Conservation (phyloP, 2,888 invertebrate species). For the Mesorhabditis belari region DNA sequence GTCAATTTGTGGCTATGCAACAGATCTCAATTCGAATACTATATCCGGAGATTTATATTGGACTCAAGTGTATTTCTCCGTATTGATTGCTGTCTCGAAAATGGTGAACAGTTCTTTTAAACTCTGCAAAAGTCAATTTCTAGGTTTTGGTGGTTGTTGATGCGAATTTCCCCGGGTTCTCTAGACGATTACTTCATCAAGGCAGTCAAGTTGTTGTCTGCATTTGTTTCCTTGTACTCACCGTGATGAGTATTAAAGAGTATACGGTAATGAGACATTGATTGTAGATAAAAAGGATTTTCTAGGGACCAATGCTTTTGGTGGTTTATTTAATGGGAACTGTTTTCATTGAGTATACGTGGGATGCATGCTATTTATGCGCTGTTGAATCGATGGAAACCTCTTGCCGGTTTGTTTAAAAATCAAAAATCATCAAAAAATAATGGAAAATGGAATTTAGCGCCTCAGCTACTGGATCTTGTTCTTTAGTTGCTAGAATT, state of each 20-base stretch:
- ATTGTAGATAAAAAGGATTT: too few species aligned
- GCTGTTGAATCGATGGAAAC: conserved; percentile 49
- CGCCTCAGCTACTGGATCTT: conserved; percentile 45
- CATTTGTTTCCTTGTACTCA: conserved; percentile 43
- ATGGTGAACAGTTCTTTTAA: conserved; percentile 17
- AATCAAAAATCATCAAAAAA: not conserved
- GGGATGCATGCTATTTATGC: conserved; percentile 51
- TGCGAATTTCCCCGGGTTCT: conserved; percentile 39
- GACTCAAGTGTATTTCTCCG: conserved; percentile 49
- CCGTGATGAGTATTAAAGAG: conserved; percentile 33
- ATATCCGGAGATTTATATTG: conserved; percentile 46
- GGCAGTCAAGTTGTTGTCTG: conserved; percentile 43
- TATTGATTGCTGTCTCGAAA: conserved; percentile 48
- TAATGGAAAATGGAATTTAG: conserved; percentile 16
- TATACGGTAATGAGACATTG: conserved; percentile 30
- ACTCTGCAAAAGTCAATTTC: not conserved
- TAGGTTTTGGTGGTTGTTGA: conserved; percentile 44
- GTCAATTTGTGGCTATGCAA: conserved; percentile 49
- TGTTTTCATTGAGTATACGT: conserved; percentile 51
- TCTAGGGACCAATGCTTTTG: conserved; percentile 25
- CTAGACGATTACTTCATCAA: conserved; percentile 46
- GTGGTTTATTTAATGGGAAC: conserved; percentile 47
- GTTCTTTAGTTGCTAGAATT: conserved; percentile 43
- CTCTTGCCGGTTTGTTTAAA: conserved; percentile 5
- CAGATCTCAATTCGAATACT: conserved; percentile 45